Conservation (phyloP, 2,888 invertebrate species). For the Teleogryllus oceanicus region DNA sequence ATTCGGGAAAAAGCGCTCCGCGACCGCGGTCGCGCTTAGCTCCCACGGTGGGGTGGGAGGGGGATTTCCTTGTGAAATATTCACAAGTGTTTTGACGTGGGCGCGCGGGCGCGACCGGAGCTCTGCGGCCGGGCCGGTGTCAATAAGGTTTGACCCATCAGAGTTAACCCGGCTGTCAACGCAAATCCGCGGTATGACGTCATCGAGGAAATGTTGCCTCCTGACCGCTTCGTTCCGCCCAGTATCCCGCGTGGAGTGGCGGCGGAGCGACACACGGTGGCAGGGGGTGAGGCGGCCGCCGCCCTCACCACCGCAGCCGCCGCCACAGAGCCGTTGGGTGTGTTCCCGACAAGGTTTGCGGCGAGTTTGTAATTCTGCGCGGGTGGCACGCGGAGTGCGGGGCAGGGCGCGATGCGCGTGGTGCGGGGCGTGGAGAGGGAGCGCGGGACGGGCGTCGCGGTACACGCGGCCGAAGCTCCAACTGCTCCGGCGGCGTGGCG, state of each 20-base stretch:
- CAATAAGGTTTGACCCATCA: neutral
- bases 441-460: neutral
- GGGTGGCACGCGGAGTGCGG: neutral
- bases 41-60: neutral
- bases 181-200: neutral
- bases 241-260: too few species aligned
- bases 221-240: neutral
- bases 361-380: slow-evolving; percentile 18
- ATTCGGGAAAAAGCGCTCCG: neutral
- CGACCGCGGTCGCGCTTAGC: neutral
- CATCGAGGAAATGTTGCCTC: neutral
- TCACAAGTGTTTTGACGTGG: slow-evolving; percentile 1
- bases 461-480: neutral
- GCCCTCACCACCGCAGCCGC: neutral
- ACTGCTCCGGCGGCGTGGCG: neutral
- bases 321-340: neutral
- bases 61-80: slow-evolving; percentile 10
- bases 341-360: slow-evolving; percentile 18
- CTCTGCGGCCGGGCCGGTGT: slow-evolving; percentile 6
- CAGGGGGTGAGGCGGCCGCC: too few species aligned
- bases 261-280: too few species aligned
- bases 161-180: neutral
- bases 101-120: neutral
- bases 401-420: neutral
- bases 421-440: neutral